These are phyloP conservation scores for Cantharis nigra DNA, from an alignment of 2,888 invertebrate genomes.

Conservation along the genomic window DNA sequence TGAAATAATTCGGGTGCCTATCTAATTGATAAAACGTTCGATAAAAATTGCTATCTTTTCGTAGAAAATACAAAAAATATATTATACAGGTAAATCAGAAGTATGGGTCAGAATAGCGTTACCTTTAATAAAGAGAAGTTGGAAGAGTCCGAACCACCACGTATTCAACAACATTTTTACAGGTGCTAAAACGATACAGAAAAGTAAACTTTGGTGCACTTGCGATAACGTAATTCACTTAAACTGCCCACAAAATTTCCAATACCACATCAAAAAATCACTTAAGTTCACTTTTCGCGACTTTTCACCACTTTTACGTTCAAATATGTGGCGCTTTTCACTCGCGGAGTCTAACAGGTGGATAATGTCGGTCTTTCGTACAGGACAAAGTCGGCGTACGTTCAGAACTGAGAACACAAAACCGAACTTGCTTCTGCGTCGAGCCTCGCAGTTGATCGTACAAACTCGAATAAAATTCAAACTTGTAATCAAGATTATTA, in stretches of 20 bases:
- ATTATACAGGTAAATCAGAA: not conserved
- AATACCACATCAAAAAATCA: not conserved
- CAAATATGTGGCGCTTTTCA: not conserved
- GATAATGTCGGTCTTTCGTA: not conserved
- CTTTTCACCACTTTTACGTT: constrained; percentile 3
- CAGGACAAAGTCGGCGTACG: constrained; percentile 18
- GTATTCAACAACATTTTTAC: constrained; percentile 20
- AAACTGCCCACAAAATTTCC: constrained; percentile 4
- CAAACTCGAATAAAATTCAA: not conserved
- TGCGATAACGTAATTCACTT: not conserved
- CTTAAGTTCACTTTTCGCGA: constrained; percentile 6
- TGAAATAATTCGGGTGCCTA: not conserved
- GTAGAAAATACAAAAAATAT: not conserved
- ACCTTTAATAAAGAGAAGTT: constrained; percentile 26
- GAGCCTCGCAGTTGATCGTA: not conserved
- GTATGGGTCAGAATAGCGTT: not conserved
- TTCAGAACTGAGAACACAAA: constrained; percentile 17
- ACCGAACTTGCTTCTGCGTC: constrained; percentile 10
- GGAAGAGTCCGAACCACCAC: constrained; percentile 25
- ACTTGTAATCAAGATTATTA: not conserved
- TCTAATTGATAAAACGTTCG: not conserved
- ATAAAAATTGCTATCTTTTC: not conserved
- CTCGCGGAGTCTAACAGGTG: constrained; percentile 22
- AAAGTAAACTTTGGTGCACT: constrained; percentile 4
- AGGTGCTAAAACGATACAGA: constrained; percentile 13